Evolutionary conservation across 1,140 invertebrate species (phyloP).

Genomic region (Musca domestica): DNA sequence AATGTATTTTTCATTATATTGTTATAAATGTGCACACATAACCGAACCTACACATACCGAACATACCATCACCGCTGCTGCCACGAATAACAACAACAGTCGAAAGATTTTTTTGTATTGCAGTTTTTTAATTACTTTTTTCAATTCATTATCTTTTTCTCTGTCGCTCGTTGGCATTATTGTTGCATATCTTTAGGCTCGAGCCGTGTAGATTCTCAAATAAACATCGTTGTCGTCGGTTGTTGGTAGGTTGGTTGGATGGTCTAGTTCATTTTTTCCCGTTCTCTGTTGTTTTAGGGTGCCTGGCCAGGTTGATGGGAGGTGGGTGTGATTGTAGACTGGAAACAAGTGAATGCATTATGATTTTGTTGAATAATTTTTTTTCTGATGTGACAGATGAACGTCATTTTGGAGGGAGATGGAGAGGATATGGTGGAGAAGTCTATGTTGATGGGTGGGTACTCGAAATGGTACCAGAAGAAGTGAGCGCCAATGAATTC

Average conservation of each 20-base stretch:
- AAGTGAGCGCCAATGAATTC: no score
- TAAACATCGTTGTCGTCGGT: not conserved
- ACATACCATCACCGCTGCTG: not conserved
- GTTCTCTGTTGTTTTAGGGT: not conserved
- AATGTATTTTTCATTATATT: slow-evolving; percentile 22
- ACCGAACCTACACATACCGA: not conserved
- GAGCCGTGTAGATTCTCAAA: not conserved
- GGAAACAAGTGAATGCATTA: no score
- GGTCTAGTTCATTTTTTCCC: not conserved
- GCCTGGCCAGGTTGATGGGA: not conserved
- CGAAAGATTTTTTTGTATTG: not conserved
- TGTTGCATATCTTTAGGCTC: slow-evolving; percentile 17
- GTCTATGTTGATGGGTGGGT: no score
- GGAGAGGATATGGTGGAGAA: no score
- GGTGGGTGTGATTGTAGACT: not conserved
- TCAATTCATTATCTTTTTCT: slow-evolving; percentile 15
- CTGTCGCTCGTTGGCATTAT: not conserved
- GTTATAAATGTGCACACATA: slow-evolving; percentile 7
- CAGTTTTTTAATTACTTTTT: slow-evolving; percentile 20
- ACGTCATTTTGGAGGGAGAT: no score
- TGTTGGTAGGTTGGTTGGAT: not conserved
- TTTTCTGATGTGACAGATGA: no score
- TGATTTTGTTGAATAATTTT: no score
- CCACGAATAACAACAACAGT: not conserved
- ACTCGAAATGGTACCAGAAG: no score